These are phyloP conservation scores for Chaetoderma sp. DNA, from an alignment of 2,888 invertebrate species.

Conservation along the genomic window DNA sequence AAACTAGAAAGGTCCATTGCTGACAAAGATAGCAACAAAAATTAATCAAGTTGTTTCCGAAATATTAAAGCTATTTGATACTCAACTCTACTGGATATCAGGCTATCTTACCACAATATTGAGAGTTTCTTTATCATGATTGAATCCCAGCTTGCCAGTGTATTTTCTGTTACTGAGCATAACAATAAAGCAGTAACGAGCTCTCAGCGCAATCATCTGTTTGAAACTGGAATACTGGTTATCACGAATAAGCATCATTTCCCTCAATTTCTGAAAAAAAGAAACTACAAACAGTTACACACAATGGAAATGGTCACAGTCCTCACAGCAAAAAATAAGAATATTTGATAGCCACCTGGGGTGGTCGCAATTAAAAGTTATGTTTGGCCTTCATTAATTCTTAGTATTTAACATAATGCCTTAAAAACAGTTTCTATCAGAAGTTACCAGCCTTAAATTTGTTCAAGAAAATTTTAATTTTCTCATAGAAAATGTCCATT, in stretches of 20 bases:
- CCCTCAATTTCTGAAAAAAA: constrained; percentile 49
- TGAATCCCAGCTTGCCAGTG: constrained; percentile 65
- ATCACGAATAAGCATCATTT: constrained; percentile 53
- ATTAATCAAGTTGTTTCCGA: too few species aligned
- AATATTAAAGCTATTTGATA: too few species aligned
- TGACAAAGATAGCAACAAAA: too few species aligned
- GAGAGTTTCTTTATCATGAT: constrained; percentile 62
- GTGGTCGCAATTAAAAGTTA: neutral
- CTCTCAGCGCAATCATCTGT: constrained; percentile 54
- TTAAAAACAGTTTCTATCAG: too few species aligned
- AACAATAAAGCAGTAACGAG: constrained; percentile 62
- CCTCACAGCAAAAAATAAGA: neutral
- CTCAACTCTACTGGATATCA: too few species aligned
- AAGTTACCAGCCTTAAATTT: too few species aligned
- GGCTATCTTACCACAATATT: constrained; percentile 66
- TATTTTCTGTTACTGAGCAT: constrained; percentile 61
- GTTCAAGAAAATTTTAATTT: too few species aligned
- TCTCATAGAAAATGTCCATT: too few species aligned
- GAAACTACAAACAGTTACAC: constrained; percentile 8
- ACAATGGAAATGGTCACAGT: neutral
- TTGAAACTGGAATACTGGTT: constrained; percentile 54
- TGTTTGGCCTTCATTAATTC: neutral
- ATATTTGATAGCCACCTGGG: neutral
- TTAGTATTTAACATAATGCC: too few species aligned
- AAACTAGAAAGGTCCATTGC: too few species aligned